These are phyloP conservation scores for Biston stratarius DNA, from an alignment of 2,888 invertebrate genomes.

Conservation along the genomic window DNA sequence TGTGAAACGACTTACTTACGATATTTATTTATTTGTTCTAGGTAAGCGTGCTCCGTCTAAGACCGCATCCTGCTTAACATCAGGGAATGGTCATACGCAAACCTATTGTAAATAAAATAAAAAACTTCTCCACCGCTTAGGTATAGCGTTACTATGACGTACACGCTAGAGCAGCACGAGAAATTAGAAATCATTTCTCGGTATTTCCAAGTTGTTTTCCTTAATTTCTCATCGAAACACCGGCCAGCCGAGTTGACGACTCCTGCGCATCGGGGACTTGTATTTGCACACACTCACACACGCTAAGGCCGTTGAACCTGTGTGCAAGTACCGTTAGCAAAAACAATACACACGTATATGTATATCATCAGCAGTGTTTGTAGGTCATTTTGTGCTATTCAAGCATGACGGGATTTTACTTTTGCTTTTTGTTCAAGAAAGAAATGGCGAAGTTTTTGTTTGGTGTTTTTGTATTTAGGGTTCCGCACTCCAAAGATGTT, in stretches of 20 bases:
- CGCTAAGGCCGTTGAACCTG: constrained; percentile 56
- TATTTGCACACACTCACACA: constrained; percentile 49
- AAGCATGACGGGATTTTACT: constrained; percentile 29
- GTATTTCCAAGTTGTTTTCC: constrained; percentile 30
- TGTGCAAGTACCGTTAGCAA: constrained; percentile 80
- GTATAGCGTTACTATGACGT: too few species aligned
- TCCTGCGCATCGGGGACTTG: constrained; percentile 59
- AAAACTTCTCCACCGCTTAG: too few species aligned
- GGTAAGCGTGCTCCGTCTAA: too few species aligned
- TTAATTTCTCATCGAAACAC: constrained; percentile 26
- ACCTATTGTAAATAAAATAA: too few species aligned
- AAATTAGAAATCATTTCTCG: constrained; percentile 15
- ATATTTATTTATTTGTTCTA: too few species aligned
- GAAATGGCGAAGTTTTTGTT: constrained; percentile 36
- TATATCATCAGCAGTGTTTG: constrained; percentile 39
- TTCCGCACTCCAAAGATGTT: too few species aligned
- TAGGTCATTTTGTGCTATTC: constrained; percentile 56
- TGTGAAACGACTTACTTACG: too few species aligned
- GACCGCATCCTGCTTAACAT: too few species aligned
- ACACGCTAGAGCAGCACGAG: neutral
- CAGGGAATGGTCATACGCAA: too few species aligned
- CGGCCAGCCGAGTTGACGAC: constrained; percentile 56
- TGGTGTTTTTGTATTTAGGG: constrained; percentile 9
- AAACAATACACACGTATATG: constrained; percentile 37
- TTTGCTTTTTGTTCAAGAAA: constrained; percentile 39